Conservation (phyloP, 2,113 vertebrate species). For the Ceratotherium simum region DNA sequence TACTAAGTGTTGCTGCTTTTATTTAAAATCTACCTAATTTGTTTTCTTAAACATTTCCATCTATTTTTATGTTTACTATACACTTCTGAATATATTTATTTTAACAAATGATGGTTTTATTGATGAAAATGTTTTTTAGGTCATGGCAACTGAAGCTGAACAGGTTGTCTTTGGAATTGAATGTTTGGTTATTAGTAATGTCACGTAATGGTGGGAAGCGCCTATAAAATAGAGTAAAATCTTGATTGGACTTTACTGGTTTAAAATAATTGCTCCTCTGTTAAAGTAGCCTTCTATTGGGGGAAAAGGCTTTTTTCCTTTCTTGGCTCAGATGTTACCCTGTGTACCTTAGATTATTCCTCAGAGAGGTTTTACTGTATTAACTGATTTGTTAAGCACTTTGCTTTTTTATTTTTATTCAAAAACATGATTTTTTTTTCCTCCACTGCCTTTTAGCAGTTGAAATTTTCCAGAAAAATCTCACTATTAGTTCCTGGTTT, state of each 20-base stretch:
- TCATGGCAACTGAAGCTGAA: not conserved
- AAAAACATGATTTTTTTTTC: not conserved
- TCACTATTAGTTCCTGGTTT: constrained; percentile 22
- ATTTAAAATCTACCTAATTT: constrained; percentile 48
- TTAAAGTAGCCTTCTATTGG: not conserved
- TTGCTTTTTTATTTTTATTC: constrained; percentile 55
- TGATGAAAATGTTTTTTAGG: not conserved
- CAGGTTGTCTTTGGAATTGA: not conserved
- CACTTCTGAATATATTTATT: constrained; percentile 30
- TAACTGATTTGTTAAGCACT: constrained; percentile 13
- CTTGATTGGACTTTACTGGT: not conserved
- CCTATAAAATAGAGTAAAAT: not conserved
- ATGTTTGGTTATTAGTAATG: not conserved
- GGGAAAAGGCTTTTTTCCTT: not conserved
- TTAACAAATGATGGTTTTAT: constrained; percentile 53
- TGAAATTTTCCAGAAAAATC: constrained; percentile 45
- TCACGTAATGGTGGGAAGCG: not conserved
- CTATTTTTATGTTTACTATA: constrained; percentile 46
- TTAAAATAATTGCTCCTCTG: not conserved
- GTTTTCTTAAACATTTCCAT: constrained; percentile 44
- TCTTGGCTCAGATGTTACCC: not conserved
- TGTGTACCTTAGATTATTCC: not conserved
- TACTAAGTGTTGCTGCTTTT: constrained; percentile 42
- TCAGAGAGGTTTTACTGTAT: not conserved
- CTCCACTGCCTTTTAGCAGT: not conserved